Base-by-base conservation (phyloP, 2,888 invertebrate species). In the Melieria picta region DNA sequence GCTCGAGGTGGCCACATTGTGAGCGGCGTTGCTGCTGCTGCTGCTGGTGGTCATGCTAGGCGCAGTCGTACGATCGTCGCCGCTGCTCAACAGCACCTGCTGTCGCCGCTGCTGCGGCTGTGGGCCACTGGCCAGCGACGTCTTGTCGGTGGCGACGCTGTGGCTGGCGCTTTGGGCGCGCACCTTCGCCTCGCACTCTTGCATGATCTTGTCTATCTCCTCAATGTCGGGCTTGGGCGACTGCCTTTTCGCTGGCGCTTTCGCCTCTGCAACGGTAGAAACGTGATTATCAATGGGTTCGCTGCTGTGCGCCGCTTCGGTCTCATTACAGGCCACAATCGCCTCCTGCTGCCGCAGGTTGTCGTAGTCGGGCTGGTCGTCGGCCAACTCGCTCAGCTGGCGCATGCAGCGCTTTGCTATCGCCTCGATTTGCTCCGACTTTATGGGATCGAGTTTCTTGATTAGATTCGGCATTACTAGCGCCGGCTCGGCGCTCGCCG, bases 361-460 rank as follows among this genome's bases (percentile, higher is more conserved):
- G 77, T 88, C 88, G 80, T 88, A 89, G 70, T 88, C 87, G 72
- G 83, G 82, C 71, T 71, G 76, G 11, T 77, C 76, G 52, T 80
- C 80, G n/a, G 75, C 87, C 73, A 87, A 75, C 69, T 85, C 84
- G 72, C 83, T 86, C 16, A 85, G 76, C 66, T 86, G 86, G 7
- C 84, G 83, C 85, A 86, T 86, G 74, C 87, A 87, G 30, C 87
- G 89, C 86, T 83, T 89, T 79, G 81, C 89, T 83, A 84, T 90
- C 84, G 79, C 89, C 81, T 84, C 90, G 85, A 83, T 85, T 84
- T 83, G 87, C 71, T 83, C 89, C 82, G 84, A 89, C 85, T 83
- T 89, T 65, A 81, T 79, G 85, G 80, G 89, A 86, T 86, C 88
- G 82, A 82, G 83, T 86, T 85, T 90, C 86, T 81, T 89, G 76